Evolutionary conservation across 2,797 vertebrate genomes (phyloP).

Genomic region (Champsocephalus esox): DNA sequence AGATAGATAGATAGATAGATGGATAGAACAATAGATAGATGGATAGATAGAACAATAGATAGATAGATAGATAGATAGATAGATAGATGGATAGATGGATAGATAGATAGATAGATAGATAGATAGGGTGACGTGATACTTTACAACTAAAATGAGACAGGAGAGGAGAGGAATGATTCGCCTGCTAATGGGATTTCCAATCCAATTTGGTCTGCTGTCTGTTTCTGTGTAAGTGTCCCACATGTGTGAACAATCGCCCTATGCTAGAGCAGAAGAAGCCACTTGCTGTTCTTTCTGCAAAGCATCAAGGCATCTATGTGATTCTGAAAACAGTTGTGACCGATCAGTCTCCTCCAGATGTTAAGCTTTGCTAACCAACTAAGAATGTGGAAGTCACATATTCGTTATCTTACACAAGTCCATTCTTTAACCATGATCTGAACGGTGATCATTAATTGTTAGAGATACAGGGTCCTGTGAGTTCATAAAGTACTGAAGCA

Average conservation of each 20-base stretch:
- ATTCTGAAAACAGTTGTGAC: no score
- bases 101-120: no score
- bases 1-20: no score
- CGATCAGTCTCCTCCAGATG: no score
- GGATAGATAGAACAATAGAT: not conserved
- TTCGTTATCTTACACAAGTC: no score
- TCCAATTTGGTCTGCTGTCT: constrained; percentile 47
- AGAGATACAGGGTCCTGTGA: no score
- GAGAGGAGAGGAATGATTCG: constrained; percentile 35
- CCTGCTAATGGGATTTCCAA: constrained; percentile 56
- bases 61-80: not conserved
- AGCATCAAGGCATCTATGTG: not conserved
- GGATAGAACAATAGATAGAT: not conserved
- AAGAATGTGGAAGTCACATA: no score
- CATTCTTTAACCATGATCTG: no score
- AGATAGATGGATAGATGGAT: not conserved
- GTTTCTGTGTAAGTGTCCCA: constrained; percentile 15
- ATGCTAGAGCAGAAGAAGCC: not conserved
- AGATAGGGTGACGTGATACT: not conserved
- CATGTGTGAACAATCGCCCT: not conserved
- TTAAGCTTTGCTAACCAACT: no score
- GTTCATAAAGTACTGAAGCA: no score
- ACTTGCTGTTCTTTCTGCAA: not conserved
- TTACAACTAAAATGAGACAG: constrained; percentile 26
- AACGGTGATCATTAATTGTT: no score